These are phyloP conservation scores for Nebria salina DNA, from an alignment of 2,888 invertebrate genomes.

Conservation along the genomic window DNA sequence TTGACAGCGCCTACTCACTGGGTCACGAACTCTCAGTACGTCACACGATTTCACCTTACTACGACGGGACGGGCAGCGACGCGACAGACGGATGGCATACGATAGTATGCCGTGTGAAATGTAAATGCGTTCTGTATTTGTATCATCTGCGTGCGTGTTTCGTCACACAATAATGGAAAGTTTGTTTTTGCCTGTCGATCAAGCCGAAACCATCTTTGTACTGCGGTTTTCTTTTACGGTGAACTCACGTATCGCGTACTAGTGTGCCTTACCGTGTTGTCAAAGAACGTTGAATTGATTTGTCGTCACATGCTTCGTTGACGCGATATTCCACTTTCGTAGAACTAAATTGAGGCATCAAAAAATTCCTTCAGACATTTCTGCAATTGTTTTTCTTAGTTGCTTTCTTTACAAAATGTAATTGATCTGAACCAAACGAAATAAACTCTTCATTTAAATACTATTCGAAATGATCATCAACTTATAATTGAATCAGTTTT, in stretches of 20 bases:
- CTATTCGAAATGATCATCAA: no score
- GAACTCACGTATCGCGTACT: not conserved
- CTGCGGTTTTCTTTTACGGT: not conserved
- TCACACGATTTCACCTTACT: constrained; percentile 37
- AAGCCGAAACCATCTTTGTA: not conserved
- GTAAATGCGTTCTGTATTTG: constrained; percentile 46
- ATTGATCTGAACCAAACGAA: no score
- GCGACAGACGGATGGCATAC: not conserved
- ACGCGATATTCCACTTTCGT: not conserved
- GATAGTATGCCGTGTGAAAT: constrained; percentile 38
- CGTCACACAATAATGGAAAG: constrained; percentile 1
- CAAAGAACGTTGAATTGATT: constrained; percentile 1
- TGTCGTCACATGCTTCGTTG: not conserved
- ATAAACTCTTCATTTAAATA: no score
- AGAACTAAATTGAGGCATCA: not conserved
- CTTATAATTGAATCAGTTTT: no score
- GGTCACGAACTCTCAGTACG: constrained; percentile 27
- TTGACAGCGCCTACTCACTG: constrained; percentile 32
- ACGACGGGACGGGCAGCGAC: not conserved
- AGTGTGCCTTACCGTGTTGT: not conserved
- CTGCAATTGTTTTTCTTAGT: no score
- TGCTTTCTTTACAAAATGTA: no score
- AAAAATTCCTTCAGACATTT: not conserved
- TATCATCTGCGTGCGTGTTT: constrained; percentile 31
- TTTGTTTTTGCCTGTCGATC: constrained; percentile 18